Percentiles rank a stretch among this genome's conserved stretches.
Evolutionary conservation across 2,888 invertebrate genomes (phyloP).

Genomic region (Metallyticus violacea): DNA sequence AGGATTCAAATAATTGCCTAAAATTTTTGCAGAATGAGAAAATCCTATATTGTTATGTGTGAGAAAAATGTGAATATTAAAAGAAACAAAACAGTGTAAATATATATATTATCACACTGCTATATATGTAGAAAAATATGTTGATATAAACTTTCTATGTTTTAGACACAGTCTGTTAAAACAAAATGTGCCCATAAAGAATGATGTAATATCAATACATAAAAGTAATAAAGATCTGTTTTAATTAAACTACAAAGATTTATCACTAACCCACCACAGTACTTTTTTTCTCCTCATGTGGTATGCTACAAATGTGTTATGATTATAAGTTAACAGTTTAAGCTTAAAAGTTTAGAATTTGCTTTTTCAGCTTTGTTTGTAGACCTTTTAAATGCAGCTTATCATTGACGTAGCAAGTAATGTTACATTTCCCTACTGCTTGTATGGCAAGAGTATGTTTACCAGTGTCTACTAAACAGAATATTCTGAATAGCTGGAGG

Average conservation of each 20-base stretch:
- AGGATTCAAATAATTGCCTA: background rate
- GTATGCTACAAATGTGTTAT: background rate
- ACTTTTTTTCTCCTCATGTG: background rate
- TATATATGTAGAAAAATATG: background rate
- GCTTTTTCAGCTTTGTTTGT: too few relatives aligned
- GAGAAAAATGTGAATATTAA: background rate
- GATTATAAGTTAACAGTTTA: too few relatives aligned
- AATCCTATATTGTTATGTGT: background rate
- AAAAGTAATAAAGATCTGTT: conserved; percentile 1
- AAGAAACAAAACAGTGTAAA: background rate
- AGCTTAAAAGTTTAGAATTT: too few relatives aligned
- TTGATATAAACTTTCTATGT: background rate
- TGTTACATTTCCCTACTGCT: too few relatives aligned
- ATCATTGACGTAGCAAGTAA: too few relatives aligned
- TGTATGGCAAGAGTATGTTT: too few relatives aligned
- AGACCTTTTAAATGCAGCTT: too few relatives aligned
- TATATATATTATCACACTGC: background rate
- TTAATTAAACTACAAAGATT: background rate
- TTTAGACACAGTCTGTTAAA: conserved; percentile 7
- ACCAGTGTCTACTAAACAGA: too few relatives aligned
- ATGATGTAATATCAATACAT: background rate
- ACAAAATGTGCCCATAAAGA: background rate
- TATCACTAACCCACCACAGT: background rate
- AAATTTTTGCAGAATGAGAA: background rate
- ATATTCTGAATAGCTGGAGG: too few relatives aligned